These are phyloP conservation scores for Orthosia incerta DNA, from an alignment of 2,888 invertebrate species.

Conservation along the genomic window DNA sequence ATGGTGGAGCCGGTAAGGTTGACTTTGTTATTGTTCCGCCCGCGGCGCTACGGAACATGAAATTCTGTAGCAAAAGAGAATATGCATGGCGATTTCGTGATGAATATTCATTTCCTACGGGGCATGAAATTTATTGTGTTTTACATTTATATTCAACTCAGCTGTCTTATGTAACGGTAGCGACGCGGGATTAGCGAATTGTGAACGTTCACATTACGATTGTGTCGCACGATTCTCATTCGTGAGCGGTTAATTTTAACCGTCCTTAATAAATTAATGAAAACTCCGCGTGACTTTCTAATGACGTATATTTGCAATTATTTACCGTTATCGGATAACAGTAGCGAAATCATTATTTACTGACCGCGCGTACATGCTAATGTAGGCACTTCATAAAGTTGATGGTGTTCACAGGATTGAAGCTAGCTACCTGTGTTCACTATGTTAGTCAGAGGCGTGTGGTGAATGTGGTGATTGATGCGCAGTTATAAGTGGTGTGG, in stretches of 20 bases:
- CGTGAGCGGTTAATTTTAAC: slow-evolving; percentile 84
- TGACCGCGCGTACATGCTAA: slow-evolving; percentile 49
- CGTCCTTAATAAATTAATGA: slow-evolving; percentile 84
- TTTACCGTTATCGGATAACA: slow-evolving; percentile 78
- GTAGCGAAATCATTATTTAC: slow-evolving; percentile 62
- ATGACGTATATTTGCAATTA: slow-evolving; percentile 78
- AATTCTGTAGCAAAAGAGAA: slow-evolving; percentile 89
- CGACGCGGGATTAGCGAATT: slow-evolving; percentile 90
- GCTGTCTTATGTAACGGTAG: slow-evolving; percentile 91
- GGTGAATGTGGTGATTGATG: slow-evolving; percentile 52
- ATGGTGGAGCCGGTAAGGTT: slow-evolving; percentile 79
- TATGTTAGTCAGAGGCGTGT: slow-evolving; percentile 13
- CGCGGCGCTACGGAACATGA: slow-evolving; percentile 81
- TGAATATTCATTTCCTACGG: slow-evolving; percentile 91
- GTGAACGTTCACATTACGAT: slow-evolving; percentile 87
- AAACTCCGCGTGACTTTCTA: slow-evolving; percentile 84
- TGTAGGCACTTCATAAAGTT: slow-evolving; percentile 21
- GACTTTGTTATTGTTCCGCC: slow-evolving; percentile 74
- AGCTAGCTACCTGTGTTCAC: neutral
- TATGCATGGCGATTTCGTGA: slow-evolving; percentile 91
- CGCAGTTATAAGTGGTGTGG: slow-evolving; percentile 44
- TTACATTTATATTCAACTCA: slow-evolving; percentile 91
- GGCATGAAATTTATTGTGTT: slow-evolving; percentile 91
- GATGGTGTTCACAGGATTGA: slow-evolving; percentile 12
- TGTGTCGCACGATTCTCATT: slow-evolving; percentile 83